Evolutionary conservation across 2,797 vertebrate genomes (phyloP).

Genomic region (Calcarius lapponicus): DNA sequence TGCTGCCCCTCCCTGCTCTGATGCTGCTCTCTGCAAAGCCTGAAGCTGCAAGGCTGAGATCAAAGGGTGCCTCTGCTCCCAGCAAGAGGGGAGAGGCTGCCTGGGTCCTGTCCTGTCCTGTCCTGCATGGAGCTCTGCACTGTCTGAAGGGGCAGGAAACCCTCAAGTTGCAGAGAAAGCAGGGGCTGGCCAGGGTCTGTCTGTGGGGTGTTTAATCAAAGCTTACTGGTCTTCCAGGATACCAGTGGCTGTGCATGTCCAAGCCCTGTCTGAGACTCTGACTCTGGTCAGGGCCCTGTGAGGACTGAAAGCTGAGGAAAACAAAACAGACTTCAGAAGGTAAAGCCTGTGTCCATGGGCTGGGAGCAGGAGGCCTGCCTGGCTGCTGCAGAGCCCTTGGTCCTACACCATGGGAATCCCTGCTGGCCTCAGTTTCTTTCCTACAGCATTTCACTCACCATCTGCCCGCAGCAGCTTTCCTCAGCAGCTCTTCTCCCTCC

Average conservation of each 20-base stretch:
- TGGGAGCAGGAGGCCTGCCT: background rate
- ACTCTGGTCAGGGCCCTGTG: background rate
- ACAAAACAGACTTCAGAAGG: background rate
- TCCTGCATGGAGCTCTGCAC: background rate
- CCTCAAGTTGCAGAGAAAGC: background rate
- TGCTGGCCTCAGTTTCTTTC: background rate
- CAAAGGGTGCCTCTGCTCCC: background rate
- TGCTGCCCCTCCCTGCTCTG: background rate
- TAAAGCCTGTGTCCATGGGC: background rate
- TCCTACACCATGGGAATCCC: background rate
- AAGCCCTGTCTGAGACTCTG: rapidly evolving
- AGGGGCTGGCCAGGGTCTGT: background rate
- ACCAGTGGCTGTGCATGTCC: background rate
- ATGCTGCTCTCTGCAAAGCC: background rate
- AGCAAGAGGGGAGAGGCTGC: background rate
- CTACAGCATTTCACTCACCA: rapidly evolving
- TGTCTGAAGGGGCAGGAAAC: background rate
- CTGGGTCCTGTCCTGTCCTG: background rate
- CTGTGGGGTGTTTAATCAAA: background rate
- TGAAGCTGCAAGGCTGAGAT: background rate
- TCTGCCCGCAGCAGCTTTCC: background rate
- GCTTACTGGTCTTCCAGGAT: background rate
- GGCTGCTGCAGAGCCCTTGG: background rate
- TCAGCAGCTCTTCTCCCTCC: background rate
- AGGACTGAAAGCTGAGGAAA: background rate